phyloP scores from a whole-genome alignment of 1,140 invertebrate species.

The Wiebesia pumilae region DNA sequence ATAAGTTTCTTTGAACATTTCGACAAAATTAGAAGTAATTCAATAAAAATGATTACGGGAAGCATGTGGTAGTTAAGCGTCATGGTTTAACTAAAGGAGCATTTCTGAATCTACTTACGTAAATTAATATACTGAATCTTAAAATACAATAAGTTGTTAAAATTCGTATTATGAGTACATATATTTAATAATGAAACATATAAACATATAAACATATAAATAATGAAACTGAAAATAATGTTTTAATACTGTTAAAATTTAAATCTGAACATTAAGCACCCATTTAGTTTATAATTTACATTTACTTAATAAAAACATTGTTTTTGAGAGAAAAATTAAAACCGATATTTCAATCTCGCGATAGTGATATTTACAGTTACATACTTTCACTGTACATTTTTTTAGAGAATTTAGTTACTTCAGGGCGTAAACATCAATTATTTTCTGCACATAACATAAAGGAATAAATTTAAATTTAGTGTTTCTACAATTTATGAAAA shows the following conservation, averaged over 20 bases:
- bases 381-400: conserved; percentile 28
- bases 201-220: too few species aligned
- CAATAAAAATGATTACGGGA: not conserved
- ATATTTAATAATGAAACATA: too few species aligned
- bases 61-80: not conserved
- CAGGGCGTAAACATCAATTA: too few species aligned
- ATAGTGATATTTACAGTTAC: not conserved
- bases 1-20: not conserved
- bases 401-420: not conserved
- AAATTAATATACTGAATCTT: not conserved
- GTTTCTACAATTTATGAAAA: not conserved
- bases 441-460: not conserved
- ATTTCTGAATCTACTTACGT: not conserved
- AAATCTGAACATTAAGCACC: too few species aligned
- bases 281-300: too few species aligned
- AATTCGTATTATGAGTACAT: not conserved
- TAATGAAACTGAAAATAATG: too few species aligned
- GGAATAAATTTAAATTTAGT: conserved; percentile 20
- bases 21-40: not conserved
- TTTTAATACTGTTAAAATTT: too few species aligned
- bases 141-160: not conserved
- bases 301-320: too few species aligned
- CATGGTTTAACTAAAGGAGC: not conserved
- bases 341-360: not conserved
- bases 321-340: too few species aligned